Evolutionary conservation across 1,140 invertebrate species (phyloP), one percentile per base, ranked within the genome.

Genomic region (Aradophagus sp.): DNA sequence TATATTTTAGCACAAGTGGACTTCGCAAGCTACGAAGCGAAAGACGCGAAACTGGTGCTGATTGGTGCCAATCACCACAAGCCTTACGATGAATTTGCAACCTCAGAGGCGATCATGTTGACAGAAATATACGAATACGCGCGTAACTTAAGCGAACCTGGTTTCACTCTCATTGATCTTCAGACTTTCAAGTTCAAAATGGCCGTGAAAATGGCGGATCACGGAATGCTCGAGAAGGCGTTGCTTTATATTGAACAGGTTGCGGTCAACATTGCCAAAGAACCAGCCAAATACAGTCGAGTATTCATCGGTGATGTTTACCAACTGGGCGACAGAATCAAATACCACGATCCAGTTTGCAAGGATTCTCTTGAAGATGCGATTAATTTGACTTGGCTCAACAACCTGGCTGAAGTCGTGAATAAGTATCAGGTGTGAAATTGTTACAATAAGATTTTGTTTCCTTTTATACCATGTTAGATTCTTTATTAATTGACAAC

Each of bases 41-140:
- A 79, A 53, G 88, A 88, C 36, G 89, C 86, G 4, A 94, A 93
- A 77, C 86, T 97, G 29, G 91, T 95, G 15, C 86, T 97, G 10
- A 88, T 98, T 52, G 93, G 95, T 35, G 89, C 93, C 1, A 91
- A 91, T 76, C 88, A 89, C 39, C 84, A 89, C 16, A 87, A 88
- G 66, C 75, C 87, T 2, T 91, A 91, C 65, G 76, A 84, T n/a
- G 88, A 91, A 67, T 94, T 97, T 84, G 91, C 91, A 7, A 91
- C 89, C 20, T 92, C 92, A 76, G 91, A 94, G 80, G 94, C 95
- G 2, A 93, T 98, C 39, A 94, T 97, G 86, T 92, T 96, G 79
- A 98, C 96, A 0, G 95, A 98, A 85, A 93, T 97, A 42, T 98
- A 96, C 81, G 96, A 98, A 83, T 98, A 96, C 83, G 96, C 95